Percentiles rank a stretch among this genome's conserved stretches.
phyloP scores from a whole-genome alignment of 2,888 invertebrate species.

The Phasia obesa region DNA sequence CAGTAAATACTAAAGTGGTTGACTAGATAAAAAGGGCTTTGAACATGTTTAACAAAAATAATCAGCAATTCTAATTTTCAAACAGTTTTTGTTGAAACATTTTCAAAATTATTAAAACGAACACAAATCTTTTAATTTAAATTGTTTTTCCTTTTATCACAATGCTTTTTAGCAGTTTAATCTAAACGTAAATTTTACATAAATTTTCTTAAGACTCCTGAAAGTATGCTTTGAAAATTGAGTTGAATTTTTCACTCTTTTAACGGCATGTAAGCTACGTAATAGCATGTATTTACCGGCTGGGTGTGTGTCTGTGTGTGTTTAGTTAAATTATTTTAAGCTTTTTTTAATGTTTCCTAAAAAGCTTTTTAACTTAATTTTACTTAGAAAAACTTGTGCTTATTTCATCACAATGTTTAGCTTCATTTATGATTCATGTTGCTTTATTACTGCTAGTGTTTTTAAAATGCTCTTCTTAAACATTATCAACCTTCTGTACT shows the following conservation, averaged over 20 bases:
- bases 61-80: too few species aligned
- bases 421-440: conserved; percentile 1
- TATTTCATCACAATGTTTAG: conserved; percentile 32
- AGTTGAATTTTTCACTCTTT: conserved; percentile 4
- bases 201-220: conserved; percentile 37
- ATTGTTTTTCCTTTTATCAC: conserved; percentile 26
- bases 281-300: neutral
- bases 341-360: neutral
- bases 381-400: conserved; percentile 20
- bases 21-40: too few species aligned
- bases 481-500: conserved; percentile 28
- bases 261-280: neutral
- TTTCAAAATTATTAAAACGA: too few species aligned
- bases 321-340: neutral
- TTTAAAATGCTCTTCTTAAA: neutral
- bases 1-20: too few species aligned
- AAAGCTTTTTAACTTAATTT: conserved; percentile 31
- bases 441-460: conserved; percentile 29
- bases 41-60: too few species aligned
- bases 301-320: neutral
- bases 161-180: neutral
- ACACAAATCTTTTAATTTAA: neutral
- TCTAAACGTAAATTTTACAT: neutral
- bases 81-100: too few species aligned
- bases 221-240: conserved; percentile 44